Conservation (phyloP, 2,113 vertebrate species). For the Ameiurus melas region DNA sequence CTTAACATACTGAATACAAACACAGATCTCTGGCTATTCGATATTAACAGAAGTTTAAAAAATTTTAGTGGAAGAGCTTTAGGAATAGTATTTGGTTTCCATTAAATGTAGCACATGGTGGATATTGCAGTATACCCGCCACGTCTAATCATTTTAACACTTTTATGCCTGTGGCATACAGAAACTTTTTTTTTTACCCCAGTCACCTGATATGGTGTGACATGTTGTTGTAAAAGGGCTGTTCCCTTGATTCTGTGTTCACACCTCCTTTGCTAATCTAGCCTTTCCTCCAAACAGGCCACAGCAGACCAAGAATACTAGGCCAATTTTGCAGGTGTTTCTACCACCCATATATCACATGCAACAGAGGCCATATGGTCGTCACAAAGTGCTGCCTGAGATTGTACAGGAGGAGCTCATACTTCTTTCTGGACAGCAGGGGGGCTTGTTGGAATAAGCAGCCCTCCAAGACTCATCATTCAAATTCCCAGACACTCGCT, state of each 20-base stretch:
- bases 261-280: conserved; percentile 67
- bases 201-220: conserved; percentile 17
- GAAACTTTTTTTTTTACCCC: background rate
- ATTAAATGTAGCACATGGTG: background rate
- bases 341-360: conserved; percentile 47
- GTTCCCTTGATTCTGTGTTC: conserved; percentile 64
- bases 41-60: background rate
- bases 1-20: background rate
- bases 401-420: conserved; percentile 37
- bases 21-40: background rate
- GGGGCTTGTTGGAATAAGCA: conserved; percentile 45
- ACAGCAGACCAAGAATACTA: conserved; percentile 50
- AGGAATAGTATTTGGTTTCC: background rate
- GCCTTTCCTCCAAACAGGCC: conserved; percentile 61
- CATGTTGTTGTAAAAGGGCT: conserved; percentile 30
- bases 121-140: background rate
- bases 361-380: conserved; percentile 41
- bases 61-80: background rate
- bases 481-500: conserved; percentile 26
- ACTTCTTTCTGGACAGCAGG: conserved; percentile 50
- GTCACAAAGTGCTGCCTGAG: conserved; percentile 28
- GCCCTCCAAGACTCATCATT: conserved; percentile 38
- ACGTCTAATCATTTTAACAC: background rate
- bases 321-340: conserved; percentile 62
- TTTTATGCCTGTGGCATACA: conserved; percentile 6